phyloP scores from a whole-genome alignment of 2,797 vertebrate genomes.

The Austrolebias charrua region DNA sequence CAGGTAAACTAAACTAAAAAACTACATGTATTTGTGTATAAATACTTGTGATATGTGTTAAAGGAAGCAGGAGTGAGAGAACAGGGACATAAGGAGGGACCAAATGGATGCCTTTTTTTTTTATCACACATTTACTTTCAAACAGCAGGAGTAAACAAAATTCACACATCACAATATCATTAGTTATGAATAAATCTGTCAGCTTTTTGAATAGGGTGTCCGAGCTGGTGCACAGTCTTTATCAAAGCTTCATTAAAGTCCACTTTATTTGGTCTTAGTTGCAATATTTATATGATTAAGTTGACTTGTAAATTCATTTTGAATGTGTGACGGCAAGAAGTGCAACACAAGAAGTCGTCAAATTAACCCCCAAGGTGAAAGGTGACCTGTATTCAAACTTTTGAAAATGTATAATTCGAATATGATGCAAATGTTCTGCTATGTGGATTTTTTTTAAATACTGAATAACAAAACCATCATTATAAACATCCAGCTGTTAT shows the following conservation, averaged over 20 bases:
- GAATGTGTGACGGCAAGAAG: too few relatives aligned
- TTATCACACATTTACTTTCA: constrained; percentile 23
- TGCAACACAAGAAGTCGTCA: too few relatives aligned
- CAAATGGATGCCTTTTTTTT: constrained; percentile 19
- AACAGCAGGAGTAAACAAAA: neutral
- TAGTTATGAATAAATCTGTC: constrained; percentile 2
- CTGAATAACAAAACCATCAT: too few relatives aligned
- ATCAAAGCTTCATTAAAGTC: neutral
- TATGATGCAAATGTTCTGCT: too few relatives aligned
- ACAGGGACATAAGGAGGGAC: constrained; percentile 29
- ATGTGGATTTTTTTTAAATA: too few relatives aligned
- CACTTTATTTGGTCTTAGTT: too few relatives aligned
- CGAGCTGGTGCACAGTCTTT: constrained; percentile 1
- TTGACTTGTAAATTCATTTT: too few relatives aligned
- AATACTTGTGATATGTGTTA: constrained; percentile 14
- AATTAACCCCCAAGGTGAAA: too few relatives aligned
- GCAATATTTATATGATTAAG: too few relatives aligned
- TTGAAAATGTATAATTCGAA: too few relatives aligned
- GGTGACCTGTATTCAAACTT: too few relatives aligned
- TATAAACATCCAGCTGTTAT: too few relatives aligned
- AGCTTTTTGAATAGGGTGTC: neutral
- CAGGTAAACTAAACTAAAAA: constrained; percentile 3
- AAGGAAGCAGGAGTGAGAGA: constrained; percentile 29
- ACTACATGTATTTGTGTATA: neutral
- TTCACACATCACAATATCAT: neutral